Base-by-base conservation (phyloP, 1,140 invertebrate genomes). In the Apolygus lucorum region DNA sequence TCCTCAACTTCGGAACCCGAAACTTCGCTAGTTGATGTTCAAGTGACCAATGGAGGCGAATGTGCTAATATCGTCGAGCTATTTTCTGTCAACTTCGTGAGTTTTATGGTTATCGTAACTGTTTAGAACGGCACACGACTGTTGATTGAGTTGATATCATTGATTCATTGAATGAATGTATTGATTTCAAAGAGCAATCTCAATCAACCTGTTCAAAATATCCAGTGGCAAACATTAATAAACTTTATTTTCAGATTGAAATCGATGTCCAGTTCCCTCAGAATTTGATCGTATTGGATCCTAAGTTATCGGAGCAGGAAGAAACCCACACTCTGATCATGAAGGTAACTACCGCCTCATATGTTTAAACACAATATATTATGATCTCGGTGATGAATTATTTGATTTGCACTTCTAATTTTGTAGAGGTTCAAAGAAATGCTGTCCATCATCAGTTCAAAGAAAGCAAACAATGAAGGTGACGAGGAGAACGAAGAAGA, bases 221-320 rank as follows among this genome's bases (percentile, higher is more conserved):
- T n/a, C n/a, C n/a, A n/a, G n/a, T n/a, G n/a, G n/a, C n/a, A n/a
- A n/a, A n/a, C n/a, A n/a, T n/a, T n/a, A n/a, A n/a, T n/a, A n/a
- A n/a, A n/a, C n/a, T 65, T 70, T 2, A 21, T 70, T 73, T 77
- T 67, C 63, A 79, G 34, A 68, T 85, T 0, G 76, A 78, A 28
- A 81, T 86, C 63, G 75, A 82, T 66, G 77, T 85, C 28, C 77
- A 83, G 52, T 81, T 87, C 67, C 86, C 86, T 0, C 84, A 86
- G 25, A 82, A 86, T 64, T 78, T 86, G 11, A 81, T 87, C 28
- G 80, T 84, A 66, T 76, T 88, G 28, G 84, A 87, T 77, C 83
- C 83, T 0, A 78, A 78, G 27, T 74, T 85, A 1, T 74, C 79
- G 14, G 80, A 83, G 29, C 80, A 80, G 63, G 82, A 85, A 71